These are phyloP conservation scores for Lampris incognitus DNA, from an alignment of 2,113 vertebrate species.

Conservation along the genomic window DNA sequence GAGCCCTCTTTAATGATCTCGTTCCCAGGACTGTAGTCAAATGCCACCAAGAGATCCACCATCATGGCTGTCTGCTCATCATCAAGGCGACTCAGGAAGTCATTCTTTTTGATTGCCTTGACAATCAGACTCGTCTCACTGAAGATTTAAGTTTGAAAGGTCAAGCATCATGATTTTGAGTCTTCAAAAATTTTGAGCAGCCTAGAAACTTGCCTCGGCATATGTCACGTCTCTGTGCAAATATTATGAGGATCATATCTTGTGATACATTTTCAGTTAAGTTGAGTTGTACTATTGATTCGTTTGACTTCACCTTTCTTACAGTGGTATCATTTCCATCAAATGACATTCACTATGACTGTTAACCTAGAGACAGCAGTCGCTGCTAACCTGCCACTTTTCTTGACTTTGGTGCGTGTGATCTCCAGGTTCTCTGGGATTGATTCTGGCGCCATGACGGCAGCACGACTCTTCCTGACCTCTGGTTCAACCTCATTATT, in stretches of 20 bases:
- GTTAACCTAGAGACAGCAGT: background rate
- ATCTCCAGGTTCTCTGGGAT: conserved; percentile 72
- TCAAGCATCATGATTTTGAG: background rate
- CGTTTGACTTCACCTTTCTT: too few relatives aligned
- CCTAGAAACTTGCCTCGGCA: too few relatives aligned
- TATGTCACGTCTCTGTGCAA: too few relatives aligned
- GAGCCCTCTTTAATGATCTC: conserved; percentile 80
- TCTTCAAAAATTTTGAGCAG: background rate
- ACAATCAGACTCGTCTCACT: conserved; percentile 82
- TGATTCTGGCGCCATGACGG: conserved; percentile 80
- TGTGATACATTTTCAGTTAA: too few relatives aligned
- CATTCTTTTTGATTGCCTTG: conserved; percentile 80
- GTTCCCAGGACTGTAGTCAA: conserved; percentile 57
- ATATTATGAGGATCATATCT: too few relatives aligned
- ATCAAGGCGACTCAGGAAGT: conserved; percentile 85
- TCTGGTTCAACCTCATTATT: conserved; percentile 62
- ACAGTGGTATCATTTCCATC: background rate
- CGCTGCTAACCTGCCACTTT: conserved; percentile 73
- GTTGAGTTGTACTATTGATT: too few relatives aligned
- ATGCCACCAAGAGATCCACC: conserved; percentile 75
- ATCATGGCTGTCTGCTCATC: conserved; percentile 83
- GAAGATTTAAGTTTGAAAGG: conserved; percentile 15
- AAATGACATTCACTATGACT: background rate
- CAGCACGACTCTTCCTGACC: conserved; percentile 71
- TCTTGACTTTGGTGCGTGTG: conserved; percentile 63